These are phyloP conservation scores for Amiota minor DNA, from an alignment of 2,888 invertebrate species.

Conservation along the genomic window DNA sequence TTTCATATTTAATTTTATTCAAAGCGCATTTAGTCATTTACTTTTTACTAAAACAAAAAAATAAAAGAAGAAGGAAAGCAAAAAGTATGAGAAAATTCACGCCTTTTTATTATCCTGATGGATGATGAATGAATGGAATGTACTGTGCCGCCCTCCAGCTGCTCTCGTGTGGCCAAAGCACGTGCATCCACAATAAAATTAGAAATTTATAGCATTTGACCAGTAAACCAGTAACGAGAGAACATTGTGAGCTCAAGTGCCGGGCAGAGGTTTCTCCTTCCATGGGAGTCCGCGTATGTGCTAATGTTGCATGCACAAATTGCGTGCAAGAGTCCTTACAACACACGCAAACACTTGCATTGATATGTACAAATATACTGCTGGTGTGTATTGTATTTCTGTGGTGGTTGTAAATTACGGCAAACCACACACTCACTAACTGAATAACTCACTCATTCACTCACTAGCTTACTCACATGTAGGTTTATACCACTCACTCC, in stretches of 20 bases:
- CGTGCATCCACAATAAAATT: slow-evolving; percentile 55
- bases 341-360: slow-evolving; percentile 17
- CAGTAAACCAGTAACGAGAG: neutral
- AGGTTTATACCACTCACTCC: no score
- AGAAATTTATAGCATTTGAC: slow-evolving; percentile 50
- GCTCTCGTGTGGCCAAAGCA: slow-evolving; percentile 34
- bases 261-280: neutral
- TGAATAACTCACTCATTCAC: slow-evolving; percentile 28
- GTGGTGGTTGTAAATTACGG: slow-evolving; percentile 54
- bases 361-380: slow-evolving; percentile 26
- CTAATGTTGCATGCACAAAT: slow-evolving; percentile 59
- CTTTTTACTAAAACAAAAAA: no score
- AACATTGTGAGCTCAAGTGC: neutral
- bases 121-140: no score
- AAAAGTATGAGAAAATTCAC: neutral
- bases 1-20: no score
- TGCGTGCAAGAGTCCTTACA: slow-evolving; percentile 50
- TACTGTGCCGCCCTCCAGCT: no score
- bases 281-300: slow-evolving; percentile 32
- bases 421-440: slow-evolving; percentile 41
- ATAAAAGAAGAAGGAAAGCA: no score
- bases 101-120: neutral
- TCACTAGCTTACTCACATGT: neutral
- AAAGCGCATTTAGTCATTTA: no score
- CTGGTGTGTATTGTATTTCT: no score